Base-by-base conservation (phyloP, 2,797 vertebrate genomes). In the Microctenopoma lineatum region DNA sequence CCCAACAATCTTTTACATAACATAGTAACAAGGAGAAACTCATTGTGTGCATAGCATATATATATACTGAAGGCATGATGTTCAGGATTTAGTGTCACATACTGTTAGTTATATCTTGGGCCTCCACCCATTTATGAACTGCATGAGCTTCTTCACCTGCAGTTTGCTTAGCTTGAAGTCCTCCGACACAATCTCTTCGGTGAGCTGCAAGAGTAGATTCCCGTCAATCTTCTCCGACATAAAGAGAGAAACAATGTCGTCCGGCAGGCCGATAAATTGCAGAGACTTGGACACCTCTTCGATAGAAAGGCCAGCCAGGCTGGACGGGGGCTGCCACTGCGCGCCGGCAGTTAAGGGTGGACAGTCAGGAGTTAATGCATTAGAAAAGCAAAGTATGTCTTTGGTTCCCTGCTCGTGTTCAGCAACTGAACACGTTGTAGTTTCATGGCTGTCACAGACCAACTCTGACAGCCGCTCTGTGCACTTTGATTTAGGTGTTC, bases 121-220 rank as follows among this genome's bases (percentile, higher is more conserved):
- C 85, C 98, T 94, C 98, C 98, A 99, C 72, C 98, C 98, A 18
- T 94, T 95, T 79, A 98, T 98, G 92, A 99, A 99, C 89, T 99
- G 98, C 88, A 99, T 87, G 77, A 99, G 96, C 91, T 99, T 99
- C 93, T 97, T 99, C 86, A 98, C 96, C 87, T 99, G 97, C 75
- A 99, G 94, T 90, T 98, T 99, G 94, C 96, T 99, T 65, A 99
- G 91, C 74, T 96, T 96, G 90, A 99, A 99, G 92, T 99, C 98
- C 87, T 99, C 97, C 0, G 96, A 96, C 77, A 99, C 85, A 72
- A 99, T 99, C 88, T 99, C 98, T 84, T 99, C 97, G 0, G 96
- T 98, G 66, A 99, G 95, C 85, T 99, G 97, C 84, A 98, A 92
- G 18, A 99, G 95, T 83, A 99, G 91, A 90, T 95, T 99, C 66